Evolutionary conservation across 2,113 vertebrate species (phyloP), one percentile per base, ranked within the genome.

Genomic region (Clarias batrachus): DNA sequence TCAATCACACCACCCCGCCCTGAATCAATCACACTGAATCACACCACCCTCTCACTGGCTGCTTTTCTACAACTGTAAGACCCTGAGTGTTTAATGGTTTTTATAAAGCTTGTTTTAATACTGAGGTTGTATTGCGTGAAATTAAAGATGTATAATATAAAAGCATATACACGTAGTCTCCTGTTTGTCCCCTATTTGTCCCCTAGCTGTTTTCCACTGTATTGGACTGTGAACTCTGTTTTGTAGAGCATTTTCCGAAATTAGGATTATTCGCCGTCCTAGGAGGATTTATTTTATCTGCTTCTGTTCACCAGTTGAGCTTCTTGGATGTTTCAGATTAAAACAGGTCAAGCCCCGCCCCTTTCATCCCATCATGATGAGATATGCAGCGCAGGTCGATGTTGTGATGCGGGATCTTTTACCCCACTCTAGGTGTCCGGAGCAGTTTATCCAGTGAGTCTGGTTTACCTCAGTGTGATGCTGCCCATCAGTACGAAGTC

Each of bases 401-500:
- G 65, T 21, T 13, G n/a, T 76, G 73, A 76, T 5, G 73, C 19
- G 23, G 14, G 27, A 7, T 60, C 33, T 65, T 65, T n/a, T 16
- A 25, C 57, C 65, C 23, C 21, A 1, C 62, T 82, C 19, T 74
- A 88, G 87, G 87, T 88, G 6, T 88, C 87, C 0, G 85, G 78
- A 21, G 84, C 83, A 59, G 81, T 65, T 4, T 86, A 85, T 14
- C 84, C 87, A 4, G 57, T 82, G 68, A 33, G 66, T 57, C 54
- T 77, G 84, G 79, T 85, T 82, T 14, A 21, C 48, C 33, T 88
- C 48, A 33, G 8, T 5, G 60, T 88, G 3, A 60, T 12, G 3
- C 87, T 88, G 79, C 87, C 87, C 84, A 68, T 81, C 52, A 88
- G 70, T 1, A 86, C 79, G 2, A 86, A 82, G 23, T 54, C 79